phyloP scores from a whole-genome alignment of 2,797 vertebrate species.

The Rhabdomys pumilio region DNA sequence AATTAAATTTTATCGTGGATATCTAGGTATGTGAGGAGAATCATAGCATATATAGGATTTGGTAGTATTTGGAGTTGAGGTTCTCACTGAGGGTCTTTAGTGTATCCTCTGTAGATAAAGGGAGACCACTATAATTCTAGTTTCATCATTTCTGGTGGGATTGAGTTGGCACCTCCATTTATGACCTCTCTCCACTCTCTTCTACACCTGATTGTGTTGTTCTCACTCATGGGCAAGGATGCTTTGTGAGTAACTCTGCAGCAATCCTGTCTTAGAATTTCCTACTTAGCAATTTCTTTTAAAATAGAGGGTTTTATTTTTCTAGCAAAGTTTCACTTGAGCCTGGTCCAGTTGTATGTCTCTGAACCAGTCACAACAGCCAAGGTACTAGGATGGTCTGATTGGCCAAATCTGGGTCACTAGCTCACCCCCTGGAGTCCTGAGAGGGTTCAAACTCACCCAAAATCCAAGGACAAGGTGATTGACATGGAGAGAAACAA shows the following conservation, averaged over 20 bases:
- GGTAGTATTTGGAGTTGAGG: neutral
- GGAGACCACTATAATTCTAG: neutral
- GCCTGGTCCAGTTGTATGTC: neutral
- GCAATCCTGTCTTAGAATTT: neutral
- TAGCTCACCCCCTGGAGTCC: neutral
- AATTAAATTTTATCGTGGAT: neutral
- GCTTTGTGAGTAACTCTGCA: neutral
- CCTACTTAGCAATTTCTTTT: neutral
- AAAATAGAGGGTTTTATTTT: slow-evolving; percentile 9
- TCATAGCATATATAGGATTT: neutral
- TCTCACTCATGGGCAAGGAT: neutral
- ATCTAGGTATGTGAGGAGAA: neutral
- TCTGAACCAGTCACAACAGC: neutral
- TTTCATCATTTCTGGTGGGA: neutral
- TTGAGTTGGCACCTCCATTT: neutral
- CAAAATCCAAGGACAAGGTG: neutral
- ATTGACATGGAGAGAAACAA: neutral
- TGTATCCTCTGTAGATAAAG: neutral
- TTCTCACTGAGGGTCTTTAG: too few relatives aligned
- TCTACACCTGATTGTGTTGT: neutral
- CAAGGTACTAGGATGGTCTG: neutral
- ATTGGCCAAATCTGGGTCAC: neutral
- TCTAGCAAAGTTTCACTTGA: slow-evolving; percentile 23
- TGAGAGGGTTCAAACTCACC: neutral
- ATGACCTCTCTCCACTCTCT: neutral